Evolutionary conservation across 2,797 vertebrate species (phyloP).

Genomic region (Adelosebastes latens): DNA sequence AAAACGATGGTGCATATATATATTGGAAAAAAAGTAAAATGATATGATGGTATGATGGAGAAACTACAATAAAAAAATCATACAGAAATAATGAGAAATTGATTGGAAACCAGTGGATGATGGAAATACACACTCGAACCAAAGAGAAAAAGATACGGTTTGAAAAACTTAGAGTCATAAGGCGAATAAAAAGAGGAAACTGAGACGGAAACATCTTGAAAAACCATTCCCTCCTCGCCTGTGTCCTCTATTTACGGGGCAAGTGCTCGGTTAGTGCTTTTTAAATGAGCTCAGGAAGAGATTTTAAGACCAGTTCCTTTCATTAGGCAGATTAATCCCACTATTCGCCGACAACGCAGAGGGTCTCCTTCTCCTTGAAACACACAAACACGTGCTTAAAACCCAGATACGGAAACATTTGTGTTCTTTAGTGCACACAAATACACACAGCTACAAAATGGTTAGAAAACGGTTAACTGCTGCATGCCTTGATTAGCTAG

Average conservation of each 20-base stretch:
- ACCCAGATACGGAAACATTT: background rate
- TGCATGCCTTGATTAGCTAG: background rate
- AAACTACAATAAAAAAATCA: background rate
- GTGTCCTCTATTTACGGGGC: background rate
- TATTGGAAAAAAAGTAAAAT: conserved; percentile 6
- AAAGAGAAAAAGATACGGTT: background rate
- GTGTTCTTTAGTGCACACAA: background rate
- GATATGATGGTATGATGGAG: background rate
- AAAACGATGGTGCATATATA: conserved; percentile 19
- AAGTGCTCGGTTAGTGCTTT: conserved; percentile 22
- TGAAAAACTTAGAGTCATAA: background rate
- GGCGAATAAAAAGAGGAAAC: background rate
- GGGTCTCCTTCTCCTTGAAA: background rate
- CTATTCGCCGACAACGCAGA: conserved; percentile 15
- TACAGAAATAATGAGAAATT: conserved; percentile 9
- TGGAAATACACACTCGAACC: background rate
- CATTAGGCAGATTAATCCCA: conserved; percentile 41
- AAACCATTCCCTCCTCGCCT: background rate
- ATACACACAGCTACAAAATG: background rate
- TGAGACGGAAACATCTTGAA: background rate
- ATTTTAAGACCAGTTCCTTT: conserved; percentile 20
- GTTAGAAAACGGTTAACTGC: background rate
- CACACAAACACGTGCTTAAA: background rate
- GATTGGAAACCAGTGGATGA: background rate
- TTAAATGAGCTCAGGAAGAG: conserved; percentile 39